phyloP scores from a whole-genome alignment of 2,113 vertebrate species.

The Numida meleagris region DNA sequence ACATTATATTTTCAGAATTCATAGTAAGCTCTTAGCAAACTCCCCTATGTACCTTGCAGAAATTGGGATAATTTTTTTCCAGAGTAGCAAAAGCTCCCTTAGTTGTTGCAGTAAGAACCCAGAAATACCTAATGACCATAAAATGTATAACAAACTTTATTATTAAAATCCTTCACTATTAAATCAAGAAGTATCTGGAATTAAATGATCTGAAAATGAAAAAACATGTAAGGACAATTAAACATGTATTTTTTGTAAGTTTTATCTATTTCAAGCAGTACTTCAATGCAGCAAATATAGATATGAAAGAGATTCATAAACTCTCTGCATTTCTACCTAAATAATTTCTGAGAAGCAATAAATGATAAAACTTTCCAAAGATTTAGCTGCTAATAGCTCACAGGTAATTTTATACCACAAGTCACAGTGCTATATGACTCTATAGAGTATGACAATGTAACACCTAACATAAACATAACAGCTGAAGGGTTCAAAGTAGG shows the following conservation, averaged over 20 bases:
- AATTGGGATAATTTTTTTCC: not conserved
- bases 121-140: not conserved
- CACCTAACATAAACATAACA: not conserved
- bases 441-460: not conserved
- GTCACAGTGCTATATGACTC: not conserved
- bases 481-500: not conserved
- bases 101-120: not conserved
- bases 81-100: not conserved
- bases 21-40: not conserved
- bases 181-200: not conserved
- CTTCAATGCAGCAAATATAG: not conserved
- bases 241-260: accelerated
- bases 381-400: not conserved
- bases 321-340: not conserved
- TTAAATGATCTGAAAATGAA: not conserved
- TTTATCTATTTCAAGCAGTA: not conserved
- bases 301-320: not conserved
- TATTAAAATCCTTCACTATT: not conserved
- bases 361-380: not conserved
- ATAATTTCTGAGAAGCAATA: not conserved
- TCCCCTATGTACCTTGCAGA: accelerated
- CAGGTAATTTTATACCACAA: not conserved
- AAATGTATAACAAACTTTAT: not conserved
- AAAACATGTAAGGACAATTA: not conserved
- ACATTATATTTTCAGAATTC: not conserved